Evolutionary conservation across 2,797 vertebrate genomes (phyloP).

Genomic region (Mionectes olivaceus): DNA sequence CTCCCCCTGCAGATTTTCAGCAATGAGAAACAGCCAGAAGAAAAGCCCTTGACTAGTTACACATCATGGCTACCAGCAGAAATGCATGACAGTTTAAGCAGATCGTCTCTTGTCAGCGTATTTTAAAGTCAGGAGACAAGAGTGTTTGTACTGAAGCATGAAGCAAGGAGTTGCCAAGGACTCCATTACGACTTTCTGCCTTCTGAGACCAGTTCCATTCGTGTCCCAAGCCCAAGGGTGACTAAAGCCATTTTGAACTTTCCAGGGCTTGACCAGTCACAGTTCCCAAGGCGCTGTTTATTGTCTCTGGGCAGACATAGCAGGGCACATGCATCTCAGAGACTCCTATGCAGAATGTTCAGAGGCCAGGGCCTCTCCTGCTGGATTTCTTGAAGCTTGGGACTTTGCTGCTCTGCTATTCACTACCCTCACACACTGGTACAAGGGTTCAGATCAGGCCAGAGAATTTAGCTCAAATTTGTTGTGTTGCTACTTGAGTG

Average conservation of each 20-base stretch:
- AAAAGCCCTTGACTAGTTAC: not conserved
- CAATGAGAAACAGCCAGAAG: not conserved
- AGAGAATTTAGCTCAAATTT: not conserved
- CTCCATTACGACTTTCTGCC: not conserved
- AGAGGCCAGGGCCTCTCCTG: not conserved
- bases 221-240: not conserved
- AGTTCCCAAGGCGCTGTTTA: not conserved
- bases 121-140: not conserved
- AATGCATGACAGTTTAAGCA: not conserved
- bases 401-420: not conserved
- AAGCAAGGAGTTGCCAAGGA: not conserved
- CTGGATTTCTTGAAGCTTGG: not conserved
- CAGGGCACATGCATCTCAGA: not conserved
- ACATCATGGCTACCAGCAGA: not conserved
- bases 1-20: conserved; percentile 3
- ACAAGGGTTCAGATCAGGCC: not conserved
- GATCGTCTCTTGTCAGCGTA: not conserved
- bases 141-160: not conserved
- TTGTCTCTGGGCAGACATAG: not conserved
- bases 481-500: not conserved
- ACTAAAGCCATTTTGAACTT: not conserved
- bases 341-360: not conserved
- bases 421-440: not conserved
- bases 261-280: not conserved
- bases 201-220: not conserved